Evolutionary conservation across 1,140 invertebrate species (phyloP), one percentile per base, ranked within the genome.

Genomic region (Babylonia areolata): DNA sequence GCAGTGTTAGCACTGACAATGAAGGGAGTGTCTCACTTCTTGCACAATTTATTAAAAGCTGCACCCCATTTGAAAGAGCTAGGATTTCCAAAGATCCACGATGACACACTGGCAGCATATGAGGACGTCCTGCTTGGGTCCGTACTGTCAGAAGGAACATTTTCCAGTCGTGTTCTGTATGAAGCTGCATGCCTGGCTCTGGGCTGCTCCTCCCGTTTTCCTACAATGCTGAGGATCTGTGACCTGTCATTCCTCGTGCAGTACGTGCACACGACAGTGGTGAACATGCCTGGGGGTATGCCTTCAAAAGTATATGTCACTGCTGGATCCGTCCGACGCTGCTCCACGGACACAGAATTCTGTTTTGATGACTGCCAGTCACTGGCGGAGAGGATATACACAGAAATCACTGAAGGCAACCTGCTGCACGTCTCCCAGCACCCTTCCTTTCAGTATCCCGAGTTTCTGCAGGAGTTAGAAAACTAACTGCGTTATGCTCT

Each of bases 1-100:
- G 82, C 69, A 23, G 40, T 84, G 64, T 23, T 84, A 51, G 64
- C 64, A 28, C 58, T 84, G 82, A 46, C 40, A 37, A 84, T 84
- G 82, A 71, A 39, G 33, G 82, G 82, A 6, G n/a, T 84, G 2
- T 39, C 35, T 33, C 33, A 40, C 64, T 84, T 84, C 51, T 33
- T 71, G 64, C 58, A 84, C 69, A 20, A 75, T 58, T 39, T 11
- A 12, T 6, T 12, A 9, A 17, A 40, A 15, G 40, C 37, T 1
- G 35, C n/a, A 6, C 11, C 11, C 6, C 39, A 69, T 3, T 69
- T 84, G 37, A 33, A 75, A 33, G 69, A 71, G 40, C 40, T 84
- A 1, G 28, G 82, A 1, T 75, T 84, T n/a, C 2, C 28, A 46
- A 6, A 31, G 15, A 46, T 64, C 11, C 75, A 64, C 3, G 82